Base-by-base conservation (phyloP, 1,140 invertebrate genomes). In the Drosophila orena region DNA sequence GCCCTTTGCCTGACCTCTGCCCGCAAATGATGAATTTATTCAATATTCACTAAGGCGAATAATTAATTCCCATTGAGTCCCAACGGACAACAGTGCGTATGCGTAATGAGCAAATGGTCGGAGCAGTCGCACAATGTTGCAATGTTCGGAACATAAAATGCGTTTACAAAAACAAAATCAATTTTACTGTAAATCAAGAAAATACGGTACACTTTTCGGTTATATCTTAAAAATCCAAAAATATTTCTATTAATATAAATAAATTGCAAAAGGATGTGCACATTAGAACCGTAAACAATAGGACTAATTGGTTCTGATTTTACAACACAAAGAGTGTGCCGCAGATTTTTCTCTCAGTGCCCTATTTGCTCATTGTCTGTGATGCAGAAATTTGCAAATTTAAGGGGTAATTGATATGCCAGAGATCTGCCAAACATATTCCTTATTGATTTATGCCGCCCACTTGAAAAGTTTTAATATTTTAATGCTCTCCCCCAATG, bases 1-100 rank as follows among this genome's bases (percentile, higher is more conserved):
- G 40, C 15, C 58, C 14, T 38, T 22, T 5, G 34, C 10, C 24
- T 44, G 47, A 47, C 49, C 44, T 54, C 52, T 40, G 60, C 10
- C 14, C 10, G 10, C 44, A 54, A 61, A 55, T 72, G 58, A 73
- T 73, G 71, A 73, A 73, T 74, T 64, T 55, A 75, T 75, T 74
- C 38, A 65, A 75, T 75, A 75, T 75, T 65, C 71, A 75, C 53
- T 65, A 54, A 53, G 72, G 22, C 56, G 72, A 53, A 75, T 75
- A 75, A 75, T 75, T 65, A 75, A 75, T 75, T 71, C 56, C 11
- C 46, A 70, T 43, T 65, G 27, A 42, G 35, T 15, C 42, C 35
- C 27, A n/a, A 3, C n/a, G 60, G 49, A 43, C 50, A 20, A 1
- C 68, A n/a, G 12, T 35, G 68, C 68, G 68, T 70, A 70, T 70